Percentiles rank a stretch among this genome's conserved stretches.
Conservation (phyloP, 2,113 vertebrate genomes). For the Macroglossus sobrinus region DNA sequence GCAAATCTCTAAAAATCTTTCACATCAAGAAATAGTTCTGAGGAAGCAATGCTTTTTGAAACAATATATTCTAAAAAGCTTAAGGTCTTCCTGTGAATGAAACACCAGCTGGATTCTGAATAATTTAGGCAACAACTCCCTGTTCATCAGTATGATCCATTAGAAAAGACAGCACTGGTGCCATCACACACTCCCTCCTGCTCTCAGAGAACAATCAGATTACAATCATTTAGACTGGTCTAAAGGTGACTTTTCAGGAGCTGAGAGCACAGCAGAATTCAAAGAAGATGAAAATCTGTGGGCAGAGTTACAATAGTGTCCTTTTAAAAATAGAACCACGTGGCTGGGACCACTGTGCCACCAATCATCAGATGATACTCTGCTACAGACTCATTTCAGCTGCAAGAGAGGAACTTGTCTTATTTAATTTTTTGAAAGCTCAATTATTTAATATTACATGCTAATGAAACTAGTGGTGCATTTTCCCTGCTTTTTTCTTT, state of each 20-base stretch:
- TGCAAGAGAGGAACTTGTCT: background rate
- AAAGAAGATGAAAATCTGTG: slow-evolving; percentile 38
- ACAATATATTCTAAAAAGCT: background rate
- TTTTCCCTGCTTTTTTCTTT: background rate
- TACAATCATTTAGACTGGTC: slow-evolving; percentile 54
- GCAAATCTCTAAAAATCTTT: background rate
- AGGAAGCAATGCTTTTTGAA: background rate
- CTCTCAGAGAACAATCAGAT: slow-evolving; percentile 42
- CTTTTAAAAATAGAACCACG: background rate
- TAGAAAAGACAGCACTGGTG: background rate
- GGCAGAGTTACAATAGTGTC: slow-evolving; percentile 7
- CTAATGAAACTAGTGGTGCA: background rate
- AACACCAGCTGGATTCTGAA: slow-evolving; percentile 36
- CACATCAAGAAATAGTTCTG: background rate
- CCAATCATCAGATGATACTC: background rate
- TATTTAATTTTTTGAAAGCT: background rate
- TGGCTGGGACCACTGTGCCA: background rate
- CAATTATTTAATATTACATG: background rate
- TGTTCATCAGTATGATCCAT: slow-evolving; percentile 41
- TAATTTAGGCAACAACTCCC: slow-evolving; percentile 53
- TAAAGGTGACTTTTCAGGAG: slow-evolving; percentile 57
- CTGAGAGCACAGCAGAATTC: slow-evolving; percentile 61
- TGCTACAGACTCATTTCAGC: background rate
- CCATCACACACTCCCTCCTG: slow-evolving; percentile 11
- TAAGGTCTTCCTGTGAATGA: slow-evolving; percentile 22